phyloP scores from a whole-genome alignment of 2,113 vertebrate species.

The Ia io region DNA sequence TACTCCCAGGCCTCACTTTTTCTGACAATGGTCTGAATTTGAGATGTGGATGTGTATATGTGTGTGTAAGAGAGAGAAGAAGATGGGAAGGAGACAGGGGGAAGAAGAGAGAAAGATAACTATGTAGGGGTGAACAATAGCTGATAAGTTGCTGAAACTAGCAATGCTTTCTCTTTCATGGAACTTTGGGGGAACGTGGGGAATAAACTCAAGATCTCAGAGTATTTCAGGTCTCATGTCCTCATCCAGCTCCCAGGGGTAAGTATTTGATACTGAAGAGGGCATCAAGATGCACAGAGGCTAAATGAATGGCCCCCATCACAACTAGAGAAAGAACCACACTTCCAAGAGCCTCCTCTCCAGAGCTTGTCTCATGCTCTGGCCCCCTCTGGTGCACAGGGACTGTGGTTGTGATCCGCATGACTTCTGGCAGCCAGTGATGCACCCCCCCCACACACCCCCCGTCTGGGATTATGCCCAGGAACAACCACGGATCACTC shows the following conservation, averaged over 20 bases:
- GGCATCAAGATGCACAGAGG: too few relatives aligned
- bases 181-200: neutral
- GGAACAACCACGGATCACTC: slow-evolving; percentile 10
- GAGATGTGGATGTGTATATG: neutral
- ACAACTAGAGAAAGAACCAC: neutral
- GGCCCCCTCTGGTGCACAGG: accelerated
- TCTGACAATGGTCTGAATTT: neutral
- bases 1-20: neutral
- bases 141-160: neutral
- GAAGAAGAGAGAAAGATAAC: neutral
- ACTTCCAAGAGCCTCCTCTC: neutral
- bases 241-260: neutral
- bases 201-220: neutral
- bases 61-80: neutral
- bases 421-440: neutral
- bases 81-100: neutral
- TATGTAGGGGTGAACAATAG: neutral
- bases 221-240: neutral
- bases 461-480: accelerated
- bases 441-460: neutral
- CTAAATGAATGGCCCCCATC: too few relatives aligned
- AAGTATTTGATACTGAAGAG: neutral
- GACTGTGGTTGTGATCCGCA: neutral
- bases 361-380: neutral
- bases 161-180: neutral